Base-by-base conservation (phyloP, 1,140 invertebrate genomes). In the Laupala kohalensis region DNA sequence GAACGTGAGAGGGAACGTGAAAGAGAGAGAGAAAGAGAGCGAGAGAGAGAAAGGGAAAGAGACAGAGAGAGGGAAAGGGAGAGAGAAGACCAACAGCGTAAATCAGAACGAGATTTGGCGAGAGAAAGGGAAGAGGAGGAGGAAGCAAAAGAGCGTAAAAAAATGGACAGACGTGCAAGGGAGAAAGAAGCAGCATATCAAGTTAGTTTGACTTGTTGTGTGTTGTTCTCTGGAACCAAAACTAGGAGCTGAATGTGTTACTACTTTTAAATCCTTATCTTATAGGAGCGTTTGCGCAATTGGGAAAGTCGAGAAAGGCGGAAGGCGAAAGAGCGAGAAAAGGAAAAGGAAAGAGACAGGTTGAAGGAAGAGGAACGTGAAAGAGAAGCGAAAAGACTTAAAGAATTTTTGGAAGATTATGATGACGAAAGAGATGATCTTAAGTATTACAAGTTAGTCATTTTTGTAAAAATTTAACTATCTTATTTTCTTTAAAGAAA, bases 361-460 rank as follows among this genome's bases (percentile, higher is more conserved):
- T 83, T 89, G 72, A 90, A 91, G 76, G 90, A 93, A 78, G 90
- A 93, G 75, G 94, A 96, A 78, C 81, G 92, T 72, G 88, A 92
- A 78, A 88, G 88, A 73, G 96, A 99, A 83, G 96, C 95, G 0
- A 94, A 95, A 81, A 86, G 93, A 63, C 84, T 99, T 15, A 96
- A 97, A 81, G 95, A 99, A 83, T 99, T 99, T 80, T 85, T 99
- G 12, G 96, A 99, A 82, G 97, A 99, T 81, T 99, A 99, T 79
- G 96, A 98, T 80, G 97, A 99, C 81, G 95, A 98, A 81, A 84
- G 94, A 67, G 95, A 98, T 81, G 97, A 99, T 80, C 85, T 91
- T 27, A 98, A 98, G 80, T 99, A 94, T 84, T 99, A 98, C 83
- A 96, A 94, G 89, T 90, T 80, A 83, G 82, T 79, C 27, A 24